These are phyloP conservation scores for Mus minutoides DNA, from an alignment of 2,797 vertebrate species.

Conservation along the genomic window DNA sequence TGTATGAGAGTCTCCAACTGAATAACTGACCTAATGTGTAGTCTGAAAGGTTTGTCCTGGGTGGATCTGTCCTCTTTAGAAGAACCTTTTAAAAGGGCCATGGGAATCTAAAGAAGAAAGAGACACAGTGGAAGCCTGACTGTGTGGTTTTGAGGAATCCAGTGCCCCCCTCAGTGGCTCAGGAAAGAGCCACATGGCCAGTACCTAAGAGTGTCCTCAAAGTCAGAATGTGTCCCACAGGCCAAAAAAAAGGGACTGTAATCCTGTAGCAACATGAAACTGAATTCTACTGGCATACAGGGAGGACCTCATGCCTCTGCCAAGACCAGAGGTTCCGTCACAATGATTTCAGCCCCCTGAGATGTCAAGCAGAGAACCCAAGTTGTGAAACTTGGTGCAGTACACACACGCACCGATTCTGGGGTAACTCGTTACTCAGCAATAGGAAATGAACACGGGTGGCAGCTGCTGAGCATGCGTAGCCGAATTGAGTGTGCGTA, in stretches of 20 bases:
- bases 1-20: not conserved
- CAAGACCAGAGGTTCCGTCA: not conserved
- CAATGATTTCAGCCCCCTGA: not conserved
- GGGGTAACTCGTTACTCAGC: not conserved
- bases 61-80: not conserved
- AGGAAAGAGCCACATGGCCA: not conserved
- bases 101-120: not conserved
- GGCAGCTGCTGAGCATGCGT: not conserved
- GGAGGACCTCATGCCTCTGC: not conserved
- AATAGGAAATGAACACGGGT: not conserved
- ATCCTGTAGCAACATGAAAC: not conserved
- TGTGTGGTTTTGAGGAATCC: not conserved
- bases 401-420: not conserved
- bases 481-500: not conserved
- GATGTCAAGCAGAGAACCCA: not conserved
- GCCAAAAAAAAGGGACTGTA: not conserved
- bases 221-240: not conserved
- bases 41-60: not conserved
- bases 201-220: not conserved
- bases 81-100: not conserved
- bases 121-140: not conserved
- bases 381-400: not conserved
- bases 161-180: not conserved
- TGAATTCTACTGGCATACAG: not conserved
- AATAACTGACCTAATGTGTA: not conserved